phyloP scores from a whole-genome alignment of 2,888 invertebrate genomes.

The Periphyllus acericola region DNA sequence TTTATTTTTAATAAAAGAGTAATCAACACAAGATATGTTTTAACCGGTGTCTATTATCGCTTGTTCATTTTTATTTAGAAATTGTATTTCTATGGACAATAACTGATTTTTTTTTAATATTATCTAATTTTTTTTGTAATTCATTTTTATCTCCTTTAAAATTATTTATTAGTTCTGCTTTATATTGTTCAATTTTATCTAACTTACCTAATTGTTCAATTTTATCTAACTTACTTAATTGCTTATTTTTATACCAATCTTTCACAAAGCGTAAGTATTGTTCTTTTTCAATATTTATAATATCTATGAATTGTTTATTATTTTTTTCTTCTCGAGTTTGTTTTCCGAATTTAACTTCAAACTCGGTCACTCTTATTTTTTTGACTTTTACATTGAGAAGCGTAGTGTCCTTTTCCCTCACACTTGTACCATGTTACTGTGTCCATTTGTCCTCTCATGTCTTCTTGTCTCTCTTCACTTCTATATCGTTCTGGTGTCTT shows the following conservation, averaged over 20 bases:
- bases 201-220: too few species aligned
- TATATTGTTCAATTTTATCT: too few species aligned
- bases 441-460: too few species aligned
- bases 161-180: background rate
- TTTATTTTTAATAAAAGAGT: background rate
- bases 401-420: background rate
- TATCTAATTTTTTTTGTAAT: background rate
- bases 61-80: background rate
- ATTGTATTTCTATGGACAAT: background rate
- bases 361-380: background rate
- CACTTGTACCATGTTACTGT: background rate
- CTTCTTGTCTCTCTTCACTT: too few species aligned
- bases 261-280: background rate
- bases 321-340: slow-evolving; percentile 17
- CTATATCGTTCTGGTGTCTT: background rate
- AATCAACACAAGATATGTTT: slow-evolving; percentile 18
- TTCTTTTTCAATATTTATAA: background rate
- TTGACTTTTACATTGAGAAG: background rate
- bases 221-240: background rate
- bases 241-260: background rate
- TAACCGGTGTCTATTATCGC: slow-evolving; percentile 10
- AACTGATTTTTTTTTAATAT: background rate
- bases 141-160: background rate
- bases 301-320: background rate
- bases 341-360: background rate